Conservation (phyloP, 2,888 invertebrate genomes). For the Conchocele bisecta region DNA sequence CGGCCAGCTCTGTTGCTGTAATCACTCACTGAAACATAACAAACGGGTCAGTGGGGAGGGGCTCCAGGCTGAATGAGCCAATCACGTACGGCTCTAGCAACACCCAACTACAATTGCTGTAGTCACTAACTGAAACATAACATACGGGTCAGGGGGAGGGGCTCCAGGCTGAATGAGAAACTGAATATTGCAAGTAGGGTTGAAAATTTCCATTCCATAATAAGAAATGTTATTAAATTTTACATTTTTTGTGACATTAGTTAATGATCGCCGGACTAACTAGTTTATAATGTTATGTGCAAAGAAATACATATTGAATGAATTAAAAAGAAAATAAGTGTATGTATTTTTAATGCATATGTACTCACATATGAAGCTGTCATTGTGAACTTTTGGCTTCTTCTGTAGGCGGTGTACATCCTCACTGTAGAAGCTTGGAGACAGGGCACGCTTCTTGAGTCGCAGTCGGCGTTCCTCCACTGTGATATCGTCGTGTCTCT, state of each 20-base stretch:
- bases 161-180: conserved; percentile 92
- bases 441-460: conserved; percentile 58
- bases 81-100: conserved; percentile 95
- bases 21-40: conserved; percentile 85
- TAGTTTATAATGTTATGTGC: too few species aligned
- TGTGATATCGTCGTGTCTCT: conserved; percentile 28
- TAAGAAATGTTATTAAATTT: too few species aligned
- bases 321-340: too few species aligned
- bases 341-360: too few species aligned
- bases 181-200: too few species aligned
- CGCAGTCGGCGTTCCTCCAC: conserved; percentile 50
- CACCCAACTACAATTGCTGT: conserved; percentile 94
- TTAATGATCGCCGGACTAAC: too few species aligned
- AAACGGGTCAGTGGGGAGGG: conserved; percentile 90
- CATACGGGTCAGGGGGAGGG: conserved; percentile 90
- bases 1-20: conserved; percentile 94
- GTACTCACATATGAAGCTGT: conserved; percentile 50
- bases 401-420: conserved; percentile 51
- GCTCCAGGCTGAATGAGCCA: conserved; percentile 94
- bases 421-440: conserved; percentile 68
- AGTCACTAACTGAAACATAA: conserved; percentile 11
- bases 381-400: conserved; percentile 9
- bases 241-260: too few species aligned
- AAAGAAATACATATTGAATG: too few species aligned
- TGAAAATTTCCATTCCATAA: too few species aligned